Percentiles rank a stretch among this genome's conserved stretches.
Evolutionary conservation across 2,797 vertebrate genomes (phyloP).

Genomic region (Myotis planiceps): DNA sequence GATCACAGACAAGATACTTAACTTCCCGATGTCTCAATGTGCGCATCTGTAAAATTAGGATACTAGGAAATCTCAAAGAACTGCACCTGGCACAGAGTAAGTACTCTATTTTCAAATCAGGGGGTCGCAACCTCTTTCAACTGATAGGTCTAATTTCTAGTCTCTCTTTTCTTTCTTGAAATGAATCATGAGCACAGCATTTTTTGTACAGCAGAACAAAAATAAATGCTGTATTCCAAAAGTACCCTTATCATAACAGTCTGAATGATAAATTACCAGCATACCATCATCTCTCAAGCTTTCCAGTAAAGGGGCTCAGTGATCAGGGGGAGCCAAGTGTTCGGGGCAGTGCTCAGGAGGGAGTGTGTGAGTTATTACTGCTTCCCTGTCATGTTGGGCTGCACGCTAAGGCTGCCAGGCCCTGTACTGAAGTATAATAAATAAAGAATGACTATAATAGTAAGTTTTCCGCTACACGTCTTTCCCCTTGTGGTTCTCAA

Average conservation of each 20-base stretch:
- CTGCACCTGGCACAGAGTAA: background rate
- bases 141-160: conserved; percentile 28
- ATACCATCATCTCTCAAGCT: background rate
- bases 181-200: conserved; percentile 40
- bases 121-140: conserved; percentile 45
- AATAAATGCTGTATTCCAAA: conserved; percentile 53
- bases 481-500: background rate
- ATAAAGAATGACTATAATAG: background rate
- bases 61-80: conserved; percentile 46
- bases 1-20: background rate
- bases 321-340: background rate
- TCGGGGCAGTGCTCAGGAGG: background rate
- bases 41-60: conserved; percentile 11
- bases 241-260: background rate
- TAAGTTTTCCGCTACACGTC: background rate
- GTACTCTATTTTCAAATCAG: conserved; percentile 14
- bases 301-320: background rate
- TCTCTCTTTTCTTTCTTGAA: conserved; percentile 49
- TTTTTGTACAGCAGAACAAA: conserved; percentile 41
- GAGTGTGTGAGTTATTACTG: background rate
- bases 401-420: background rate
- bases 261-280: background rate
- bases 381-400: background rate
- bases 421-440: background rate
- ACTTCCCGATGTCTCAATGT: background rate